phyloP scores from a whole-genome alignment of 2,797 vertebrate genomes.

The Xiphophorus birchmanni region DNA sequence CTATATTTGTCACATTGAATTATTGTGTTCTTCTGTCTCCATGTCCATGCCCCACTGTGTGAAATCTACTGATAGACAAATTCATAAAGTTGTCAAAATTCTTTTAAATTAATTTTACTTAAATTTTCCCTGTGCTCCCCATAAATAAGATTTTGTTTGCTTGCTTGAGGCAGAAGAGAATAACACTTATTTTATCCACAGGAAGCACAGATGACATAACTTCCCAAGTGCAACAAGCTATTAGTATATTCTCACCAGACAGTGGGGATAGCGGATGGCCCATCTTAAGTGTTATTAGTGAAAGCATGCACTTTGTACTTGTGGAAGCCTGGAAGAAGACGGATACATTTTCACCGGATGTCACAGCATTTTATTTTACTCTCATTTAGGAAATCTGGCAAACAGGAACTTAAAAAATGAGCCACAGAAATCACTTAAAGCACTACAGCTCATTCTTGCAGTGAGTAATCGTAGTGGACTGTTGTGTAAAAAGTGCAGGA shows the following conservation, averaged over 20 bases:
- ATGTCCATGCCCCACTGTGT: neutral
- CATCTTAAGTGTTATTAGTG: slow-evolving; percentile 54
- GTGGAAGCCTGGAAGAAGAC: slow-evolving; percentile 22
- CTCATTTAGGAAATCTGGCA: slow-evolving; percentile 1
- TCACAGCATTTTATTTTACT: slow-evolving; percentile 9
- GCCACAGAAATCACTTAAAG: neutral
- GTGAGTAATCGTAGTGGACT: neutral
- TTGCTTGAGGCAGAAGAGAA: slow-evolving; percentile 25
- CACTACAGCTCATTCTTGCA: neutral
- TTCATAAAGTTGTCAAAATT: neutral
- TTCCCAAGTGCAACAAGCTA: slow-evolving; percentile 55
- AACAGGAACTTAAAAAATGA: neutral
- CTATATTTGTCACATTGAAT: too few species aligned
- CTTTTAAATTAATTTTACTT: slow-evolving; percentile 1
- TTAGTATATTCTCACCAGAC: slow-evolving; percentile 59
- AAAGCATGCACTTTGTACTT: slow-evolving; percentile 40
- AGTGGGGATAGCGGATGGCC: slow-evolving; percentile 48
- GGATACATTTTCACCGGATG: slow-evolving; percentile 25
- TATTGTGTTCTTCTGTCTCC: too few species aligned
- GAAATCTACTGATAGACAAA: neutral
- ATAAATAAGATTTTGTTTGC: slow-evolving; percentile 11
- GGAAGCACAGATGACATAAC: slow-evolving; percentile 65
- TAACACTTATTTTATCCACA: slow-evolving; percentile 51
- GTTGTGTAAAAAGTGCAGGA: slow-evolving; percentile 23
- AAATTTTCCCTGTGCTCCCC: slow-evolving; percentile 4